These are phyloP conservation scores for Plusia festucae DNA, from an alignment of 2,888 invertebrate genomes.

Conservation along the genomic window DNA sequence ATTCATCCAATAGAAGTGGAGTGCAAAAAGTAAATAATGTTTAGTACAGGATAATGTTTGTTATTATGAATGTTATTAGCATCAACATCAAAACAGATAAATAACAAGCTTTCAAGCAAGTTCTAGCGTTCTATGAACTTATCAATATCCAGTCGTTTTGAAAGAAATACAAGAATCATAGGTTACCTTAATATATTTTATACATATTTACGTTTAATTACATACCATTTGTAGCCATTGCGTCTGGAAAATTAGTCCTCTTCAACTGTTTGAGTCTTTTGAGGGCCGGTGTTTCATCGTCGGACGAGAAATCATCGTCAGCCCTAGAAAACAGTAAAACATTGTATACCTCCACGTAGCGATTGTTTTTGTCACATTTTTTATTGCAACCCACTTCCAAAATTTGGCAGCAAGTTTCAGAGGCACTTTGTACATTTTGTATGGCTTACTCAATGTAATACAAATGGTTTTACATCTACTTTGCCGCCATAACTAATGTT, in stretches of 20 bases:
- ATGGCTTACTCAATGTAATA: slow-evolving; percentile 39
- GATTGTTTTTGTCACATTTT: slow-evolving; percentile 13
- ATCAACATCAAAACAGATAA: background rate
- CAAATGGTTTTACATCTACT: slow-evolving; percentile 67
- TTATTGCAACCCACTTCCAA: slow-evolving; percentile 76
- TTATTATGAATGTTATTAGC: background rate
- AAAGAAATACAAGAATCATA: slow-evolving; percentile 10
- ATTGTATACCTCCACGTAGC: slow-evolving; percentile 26
- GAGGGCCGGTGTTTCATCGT: slow-evolving; percentile 80
- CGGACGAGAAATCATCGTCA: slow-evolving; percentile 80
- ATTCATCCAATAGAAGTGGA: background rate
- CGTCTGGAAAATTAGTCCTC: slow-evolving; percentile 76
- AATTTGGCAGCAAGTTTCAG: slow-evolving; percentile 79
- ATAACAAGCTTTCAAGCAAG: background rate
- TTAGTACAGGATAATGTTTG: background rate
- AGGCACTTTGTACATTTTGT: slow-evolving; percentile 77
- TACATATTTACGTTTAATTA: slow-evolving; percentile 7
- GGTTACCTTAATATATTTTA: slow-evolving; percentile 21
- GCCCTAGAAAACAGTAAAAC: slow-evolving; percentile 72
- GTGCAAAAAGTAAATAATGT: background rate
- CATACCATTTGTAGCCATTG: slow-evolving; percentile 77
- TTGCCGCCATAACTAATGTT: slow-evolving; percentile 87
- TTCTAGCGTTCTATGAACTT: background rate
- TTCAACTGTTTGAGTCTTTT: slow-evolving; percentile 79
- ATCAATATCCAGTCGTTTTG: background rate